Evolutionary conservation across 2,113 vertebrate species (phyloP).

Genomic region (Motacilla tschutschensis): DNA sequence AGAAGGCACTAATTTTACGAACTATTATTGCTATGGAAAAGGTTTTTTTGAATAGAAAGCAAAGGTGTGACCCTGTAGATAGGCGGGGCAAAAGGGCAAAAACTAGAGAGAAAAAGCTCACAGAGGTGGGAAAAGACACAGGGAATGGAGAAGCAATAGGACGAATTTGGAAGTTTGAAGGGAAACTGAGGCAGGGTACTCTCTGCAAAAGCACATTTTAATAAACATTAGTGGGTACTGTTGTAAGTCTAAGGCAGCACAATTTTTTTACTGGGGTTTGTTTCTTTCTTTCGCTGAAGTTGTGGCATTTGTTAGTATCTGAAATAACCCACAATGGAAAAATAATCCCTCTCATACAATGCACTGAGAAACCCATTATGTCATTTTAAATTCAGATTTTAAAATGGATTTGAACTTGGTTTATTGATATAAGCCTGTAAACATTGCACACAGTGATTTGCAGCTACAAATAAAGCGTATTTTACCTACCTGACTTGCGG

Average conservation of each 20-base stretch:
- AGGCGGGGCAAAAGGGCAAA: background rate
- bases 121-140: background rate
- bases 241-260: background rate
- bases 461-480: background rate
- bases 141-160: background rate
- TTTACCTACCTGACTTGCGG: background rate
- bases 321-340: conserved; percentile 3
- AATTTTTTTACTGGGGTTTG: background rate
- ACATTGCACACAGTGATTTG: background rate
- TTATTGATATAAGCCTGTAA: conserved; percentile 4
- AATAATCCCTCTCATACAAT: background rate
- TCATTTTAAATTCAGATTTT: conserved; percentile 29
- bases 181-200: background rate
- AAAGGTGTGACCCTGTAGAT: background rate
- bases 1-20: background rate
- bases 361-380: background rate
- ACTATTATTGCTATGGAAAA: background rate
- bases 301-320: background rate
- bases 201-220: background rate
- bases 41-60: background rate
- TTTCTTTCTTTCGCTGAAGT: conserved; percentile 3
- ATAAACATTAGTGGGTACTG: background rate
- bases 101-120: background rate
- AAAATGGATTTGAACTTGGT: background rate
- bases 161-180: background rate